Evolutionary conservation across 2,888 invertebrate genomes (phyloP).

Genomic region (Anorthoa munda): DNA sequence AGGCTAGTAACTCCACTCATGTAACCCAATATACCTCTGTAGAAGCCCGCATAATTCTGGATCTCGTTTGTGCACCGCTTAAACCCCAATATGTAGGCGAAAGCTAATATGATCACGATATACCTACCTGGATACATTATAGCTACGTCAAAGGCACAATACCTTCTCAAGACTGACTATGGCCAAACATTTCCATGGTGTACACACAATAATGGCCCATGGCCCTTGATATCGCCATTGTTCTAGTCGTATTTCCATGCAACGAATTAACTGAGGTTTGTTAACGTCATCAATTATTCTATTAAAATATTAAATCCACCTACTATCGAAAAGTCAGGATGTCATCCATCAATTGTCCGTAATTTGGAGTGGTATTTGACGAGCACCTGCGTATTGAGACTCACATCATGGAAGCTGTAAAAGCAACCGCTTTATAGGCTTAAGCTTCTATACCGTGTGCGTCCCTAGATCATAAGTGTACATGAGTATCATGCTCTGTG

Average conservation of each 20-base stretch:
- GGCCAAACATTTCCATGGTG: slow-evolving; percentile 6
- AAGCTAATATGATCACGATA: slow-evolving; percentile 9
- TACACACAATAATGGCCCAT: slow-evolving; percentile 17
- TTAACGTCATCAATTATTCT: neutral
- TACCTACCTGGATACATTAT: neutral
- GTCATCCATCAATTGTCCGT: neutral
- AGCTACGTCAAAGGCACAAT: slow-evolving; percentile 25
- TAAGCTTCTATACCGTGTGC: no score
- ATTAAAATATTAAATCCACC: neutral
- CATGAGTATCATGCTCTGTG: no score
- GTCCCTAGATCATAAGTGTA: no score
- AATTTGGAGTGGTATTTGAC: neutral
- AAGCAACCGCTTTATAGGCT: no score
- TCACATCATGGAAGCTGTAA: no score
- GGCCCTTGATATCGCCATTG: neutral
- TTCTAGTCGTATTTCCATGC: neutral
- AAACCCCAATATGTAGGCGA: slow-evolving; percentile 9
- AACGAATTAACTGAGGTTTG: no score
- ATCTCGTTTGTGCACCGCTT: slow-evolving; percentile 9
- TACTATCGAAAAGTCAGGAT: neutral
- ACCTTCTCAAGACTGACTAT: slow-evolving; percentile 4
- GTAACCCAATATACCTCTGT: neutral
- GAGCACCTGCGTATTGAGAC: no score
- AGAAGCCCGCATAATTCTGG: slow-evolving; percentile 17
- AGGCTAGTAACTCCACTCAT: neutral